Conservation (phyloP, 2,113 vertebrate genomes). For the Columba janthina region DNA sequence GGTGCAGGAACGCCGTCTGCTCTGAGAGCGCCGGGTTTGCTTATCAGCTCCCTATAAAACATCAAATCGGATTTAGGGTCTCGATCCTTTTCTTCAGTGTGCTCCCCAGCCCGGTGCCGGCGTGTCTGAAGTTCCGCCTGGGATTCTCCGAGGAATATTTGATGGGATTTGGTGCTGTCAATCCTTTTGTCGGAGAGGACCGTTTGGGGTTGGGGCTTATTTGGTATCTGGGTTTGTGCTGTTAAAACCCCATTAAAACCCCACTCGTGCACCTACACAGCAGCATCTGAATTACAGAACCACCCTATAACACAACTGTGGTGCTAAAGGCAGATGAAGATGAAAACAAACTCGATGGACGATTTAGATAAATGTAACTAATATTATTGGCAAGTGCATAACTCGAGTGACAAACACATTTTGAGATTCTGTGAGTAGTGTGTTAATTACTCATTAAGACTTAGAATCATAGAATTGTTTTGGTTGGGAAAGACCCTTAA, state of each 20-base stretch:
- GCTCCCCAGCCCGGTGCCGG: not conserved
- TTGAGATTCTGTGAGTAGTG: not conserved
- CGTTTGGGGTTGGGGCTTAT: not conserved
- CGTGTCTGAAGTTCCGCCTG: not conserved
- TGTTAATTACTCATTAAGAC: not conserved
- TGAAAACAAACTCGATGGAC: not conserved
- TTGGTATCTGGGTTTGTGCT: not conserved
- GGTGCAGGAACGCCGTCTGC: not conserved
- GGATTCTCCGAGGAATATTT: not conserved
- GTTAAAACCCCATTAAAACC: not conserved
- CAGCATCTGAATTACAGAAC: not conserved
- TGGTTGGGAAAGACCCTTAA: too few species aligned
- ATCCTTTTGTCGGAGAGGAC: not conserved
- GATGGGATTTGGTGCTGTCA: not conserved
- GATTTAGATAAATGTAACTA: not conserved
- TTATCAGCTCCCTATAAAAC: not conserved
- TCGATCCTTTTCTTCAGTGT: not conserved
- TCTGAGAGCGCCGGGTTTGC: not conserved
- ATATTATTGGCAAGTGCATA: not conserved
- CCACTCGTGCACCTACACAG: not conserved
- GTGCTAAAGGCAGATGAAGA: not conserved
- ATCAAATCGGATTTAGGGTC: not conserved
- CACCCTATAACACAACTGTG: rapidly evolving
- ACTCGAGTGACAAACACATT: not conserved
- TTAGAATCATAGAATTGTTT: not conserved